A percentile compares a stretch with the other conserved stretches of the same genome.
phyloP scores from a whole-genome alignment of 2,888 invertebrate species.

The Stenurella melanura region DNA sequence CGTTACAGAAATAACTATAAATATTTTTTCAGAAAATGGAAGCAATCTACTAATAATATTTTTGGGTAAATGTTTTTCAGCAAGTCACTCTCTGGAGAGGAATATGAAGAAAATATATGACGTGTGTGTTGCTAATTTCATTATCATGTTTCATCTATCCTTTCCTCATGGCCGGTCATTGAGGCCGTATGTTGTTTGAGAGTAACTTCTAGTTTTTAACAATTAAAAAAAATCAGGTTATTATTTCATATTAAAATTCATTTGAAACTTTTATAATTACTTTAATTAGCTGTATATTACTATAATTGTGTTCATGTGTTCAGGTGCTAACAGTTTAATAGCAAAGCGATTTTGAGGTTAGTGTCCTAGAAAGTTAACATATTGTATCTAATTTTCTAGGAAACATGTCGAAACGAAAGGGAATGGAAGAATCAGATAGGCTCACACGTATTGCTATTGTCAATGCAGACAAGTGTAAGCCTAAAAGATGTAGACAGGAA shows the following conservation, averaged over 20 bases:
- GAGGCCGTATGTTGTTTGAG: constrained; percentile 50
- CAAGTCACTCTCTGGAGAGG: not conserved
- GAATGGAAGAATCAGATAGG: constrained; percentile 91
- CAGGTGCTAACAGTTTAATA: not conserved
- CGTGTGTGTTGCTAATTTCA: not conserved
- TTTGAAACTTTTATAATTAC: not conserved
- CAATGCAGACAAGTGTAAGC: constrained; percentile 98
- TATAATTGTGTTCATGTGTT: not conserved
- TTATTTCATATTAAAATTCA: constrained; percentile 18
- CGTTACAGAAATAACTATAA: too few species aligned
- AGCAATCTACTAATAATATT: too few species aligned
- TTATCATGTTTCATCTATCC: constrained; percentile 39
- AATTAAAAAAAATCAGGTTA: constrained; percentile 26
- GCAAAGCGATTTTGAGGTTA: constrained; percentile 57
- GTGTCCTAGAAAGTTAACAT: constrained; percentile 44
- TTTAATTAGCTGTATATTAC: not conserved
- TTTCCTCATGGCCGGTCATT: constrained; percentile 65
- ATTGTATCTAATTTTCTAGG: constrained; percentile 47
- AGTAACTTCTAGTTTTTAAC: not conserved
- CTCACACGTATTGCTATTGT: constrained; percentile 98
- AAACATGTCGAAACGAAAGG: constrained; percentile 82
- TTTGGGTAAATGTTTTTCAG: too few species aligned
- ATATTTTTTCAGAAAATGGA: too few species aligned
- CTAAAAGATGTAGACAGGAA: constrained; percentile 98
- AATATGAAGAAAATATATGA: not conserved